Conservation (phyloP, 2,888 invertebrate species). For the Drosophila mimica region DNA sequence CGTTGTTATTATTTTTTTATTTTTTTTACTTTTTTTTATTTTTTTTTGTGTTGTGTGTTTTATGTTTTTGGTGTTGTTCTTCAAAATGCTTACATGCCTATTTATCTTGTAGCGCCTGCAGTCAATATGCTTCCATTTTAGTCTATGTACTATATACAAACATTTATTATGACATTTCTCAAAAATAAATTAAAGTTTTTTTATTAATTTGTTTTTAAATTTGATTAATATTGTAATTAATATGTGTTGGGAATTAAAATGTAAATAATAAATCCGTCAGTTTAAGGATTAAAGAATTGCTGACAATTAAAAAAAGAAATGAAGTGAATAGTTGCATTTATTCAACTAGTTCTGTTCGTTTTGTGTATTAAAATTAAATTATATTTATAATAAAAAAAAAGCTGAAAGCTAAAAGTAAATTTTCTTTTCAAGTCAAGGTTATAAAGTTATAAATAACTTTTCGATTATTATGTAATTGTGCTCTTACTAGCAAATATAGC, state of each 20-base stretch:
- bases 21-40: not conserved
- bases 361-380: not conserved
- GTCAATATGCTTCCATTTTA: constrained; percentile 4
- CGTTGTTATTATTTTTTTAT: constrained; percentile 11
- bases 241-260: not conserved
- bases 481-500: not conserved
- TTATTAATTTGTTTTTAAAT: too few relatives aligned
- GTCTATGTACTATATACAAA: not conserved
- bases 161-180: not conserved
- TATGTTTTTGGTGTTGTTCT: constrained; percentile 27
- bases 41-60: constrained; percentile 6
- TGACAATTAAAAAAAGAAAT: not conserved
- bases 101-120: constrained; percentile 36
- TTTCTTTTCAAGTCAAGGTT: not conserved
- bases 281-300: not conserved
- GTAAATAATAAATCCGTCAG: not conserved
- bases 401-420: not conserved
- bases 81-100: constrained; percentile 30
- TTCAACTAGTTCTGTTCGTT: not conserved
- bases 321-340: not conserved
- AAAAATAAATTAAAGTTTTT: not conserved
- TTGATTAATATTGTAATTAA: not conserved
- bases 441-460: not conserved
- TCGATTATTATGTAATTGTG: too few relatives aligned
- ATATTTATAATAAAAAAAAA: not conserved